phyloP scores from a whole-genome alignment of 2,888 invertebrate genomes.

The Lampropteryx suffumata region DNA sequence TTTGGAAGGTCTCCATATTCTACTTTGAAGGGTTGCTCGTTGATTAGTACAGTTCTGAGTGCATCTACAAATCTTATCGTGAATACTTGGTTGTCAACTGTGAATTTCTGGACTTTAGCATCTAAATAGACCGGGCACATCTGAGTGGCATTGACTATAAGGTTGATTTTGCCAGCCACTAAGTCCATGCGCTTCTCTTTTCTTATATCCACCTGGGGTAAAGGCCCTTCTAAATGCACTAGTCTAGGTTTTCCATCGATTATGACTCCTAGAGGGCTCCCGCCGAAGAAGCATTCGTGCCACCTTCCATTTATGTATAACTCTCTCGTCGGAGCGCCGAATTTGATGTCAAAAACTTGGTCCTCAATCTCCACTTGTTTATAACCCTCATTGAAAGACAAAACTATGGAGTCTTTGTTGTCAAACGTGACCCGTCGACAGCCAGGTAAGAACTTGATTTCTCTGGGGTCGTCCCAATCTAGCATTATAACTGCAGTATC shows the following conservation, averaged over 20 bases:
- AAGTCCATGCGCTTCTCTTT: conserved; percentile 89
- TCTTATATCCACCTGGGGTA: conserved; percentile 97
- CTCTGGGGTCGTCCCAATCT: conserved; percentile 92
- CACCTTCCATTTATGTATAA: conserved; percentile 94
- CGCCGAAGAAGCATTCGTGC: conserved; percentile 97
- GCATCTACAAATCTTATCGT: conserved; percentile 92
- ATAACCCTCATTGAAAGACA: conserved; percentile 87
- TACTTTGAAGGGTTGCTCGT: conserved; percentile 89
- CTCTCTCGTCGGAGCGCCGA: conserved; percentile 96
- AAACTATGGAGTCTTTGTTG: conserved; percentile 86
- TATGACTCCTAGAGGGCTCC: conserved; percentile 91
- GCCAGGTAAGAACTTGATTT: conserved; percentile 93
- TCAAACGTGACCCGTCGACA: conserved; percentile 89
- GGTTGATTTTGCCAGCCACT: conserved; percentile 91
- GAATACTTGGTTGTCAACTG: conserved; percentile 87
- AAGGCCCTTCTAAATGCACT: conserved; percentile 93
- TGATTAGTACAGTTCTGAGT: conserved; percentile 88
- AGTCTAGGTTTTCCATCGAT: conserved; percentile 90
- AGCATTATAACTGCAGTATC: conserved; percentile 92
- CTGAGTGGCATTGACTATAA: conserved; percentile 91
- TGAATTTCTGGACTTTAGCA: conserved; percentile 91
- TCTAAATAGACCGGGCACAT: conserved; percentile 92
- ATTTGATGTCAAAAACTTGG: conserved; percentile 88
- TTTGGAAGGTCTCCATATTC: conserved; percentile 93
- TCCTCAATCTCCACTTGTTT: conserved; percentile 89